Evolutionary conservation across 2,888 invertebrate genomes (phyloP), one percentile per base, ranked within the genome.

Genomic region (Patella depressa): DNA sequence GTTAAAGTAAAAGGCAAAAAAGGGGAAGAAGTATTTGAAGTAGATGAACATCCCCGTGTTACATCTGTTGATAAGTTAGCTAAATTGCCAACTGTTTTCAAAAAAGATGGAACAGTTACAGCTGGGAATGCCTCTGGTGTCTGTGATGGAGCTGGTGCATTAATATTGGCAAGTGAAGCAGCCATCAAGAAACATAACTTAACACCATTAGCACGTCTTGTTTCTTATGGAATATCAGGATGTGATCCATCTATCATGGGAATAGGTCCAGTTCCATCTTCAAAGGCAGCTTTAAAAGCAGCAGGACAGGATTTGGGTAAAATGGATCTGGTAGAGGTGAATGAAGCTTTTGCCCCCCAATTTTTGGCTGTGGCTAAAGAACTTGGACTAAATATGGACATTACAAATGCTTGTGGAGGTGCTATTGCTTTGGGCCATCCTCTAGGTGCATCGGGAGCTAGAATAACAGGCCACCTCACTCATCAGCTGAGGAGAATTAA

Each of bases 201-300:
- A 73, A 96, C 94, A 89, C 99, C 99, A 0, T 93, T 99, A 77
- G 99, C 98, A 0, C 94, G 98, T 79, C 93, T 99, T 24, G 95
- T 97, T 12, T 97, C 96, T 69, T 99, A 97, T 93, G 95, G 96
- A n/a, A 94, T 95, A 86, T 96, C 98, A 81, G 98, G 93, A 71
- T 98, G 98, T 72, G 98, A 98, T 87, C 99, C 99, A 71, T 95
- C 95, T 89, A 97, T 99, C 88, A 99, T 99, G 99, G 99, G 98
- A 76, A 95, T 98, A 85, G 98, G 98, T 0, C 99, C 99, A 3
- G 98, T 96, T 29, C 96, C 97, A 0, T 98, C 99, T 29, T 98
- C 99, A 75, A 94, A 95, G 88, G 95, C 95, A 89, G 93, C 98
- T 34, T 94, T 98, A 24, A 95, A 96, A 90, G 86, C 86, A 29